A percentile compares a stretch with the other conserved stretches of the same genome.
phyloP scores from a whole-genome alignment of 2,888 invertebrate species.

The Dasypolia templi region DNA sequence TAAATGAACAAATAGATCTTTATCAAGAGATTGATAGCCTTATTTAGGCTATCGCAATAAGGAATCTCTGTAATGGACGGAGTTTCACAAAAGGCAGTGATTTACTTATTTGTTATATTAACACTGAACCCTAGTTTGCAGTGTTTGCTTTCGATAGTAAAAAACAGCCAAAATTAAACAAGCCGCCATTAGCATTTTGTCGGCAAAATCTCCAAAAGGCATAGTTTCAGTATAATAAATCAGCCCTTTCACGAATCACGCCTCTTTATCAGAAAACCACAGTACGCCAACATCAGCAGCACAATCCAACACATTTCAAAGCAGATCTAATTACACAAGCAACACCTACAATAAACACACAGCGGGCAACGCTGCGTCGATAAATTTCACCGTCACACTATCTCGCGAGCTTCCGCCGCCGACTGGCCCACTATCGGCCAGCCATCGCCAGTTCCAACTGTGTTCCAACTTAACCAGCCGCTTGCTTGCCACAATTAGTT shows the following conservation, averaged over 20 bases:
- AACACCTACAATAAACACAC: slow-evolving; percentile 26
- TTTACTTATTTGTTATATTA: background rate
- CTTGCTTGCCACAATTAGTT: slow-evolving; percentile 37
- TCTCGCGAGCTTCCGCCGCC: slow-evolving; percentile 54
- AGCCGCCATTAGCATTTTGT: background rate
- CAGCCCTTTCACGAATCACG: background rate
- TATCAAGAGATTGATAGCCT: slow-evolving; percentile 19
- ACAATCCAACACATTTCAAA: slow-evolving; percentile 22
- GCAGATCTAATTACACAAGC: slow-evolving; percentile 36
- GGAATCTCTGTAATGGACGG: slow-evolving; percentile 14
- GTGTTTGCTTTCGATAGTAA: slow-evolving; percentile 5
- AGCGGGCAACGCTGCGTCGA: slow-evolving; percentile 32
- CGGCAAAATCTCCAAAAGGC: background rate
- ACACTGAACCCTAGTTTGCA: background rate
- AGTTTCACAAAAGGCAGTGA: slow-evolving; percentile 13
- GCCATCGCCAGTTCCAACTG: slow-evolving; percentile 35
- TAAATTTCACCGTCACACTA: slow-evolving; percentile 53
- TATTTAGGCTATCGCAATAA: slow-evolving; percentile 24
- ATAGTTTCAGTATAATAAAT: background rate
- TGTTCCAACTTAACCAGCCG: slow-evolving; percentile 18
- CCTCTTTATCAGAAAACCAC: background rate
- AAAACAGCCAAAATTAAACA: background rate
- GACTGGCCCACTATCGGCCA: slow-evolving; percentile 43
- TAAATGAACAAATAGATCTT: slow-evolving; percentile 27
- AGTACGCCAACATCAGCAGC: background rate